Percentiles rank a stretch among this genome's conserved stretches.
These are phyloP conservation scores for Malthinus seriepunctatus DNA, from an alignment of 2,888 invertebrate genomes.

Conservation along the genomic window DNA sequence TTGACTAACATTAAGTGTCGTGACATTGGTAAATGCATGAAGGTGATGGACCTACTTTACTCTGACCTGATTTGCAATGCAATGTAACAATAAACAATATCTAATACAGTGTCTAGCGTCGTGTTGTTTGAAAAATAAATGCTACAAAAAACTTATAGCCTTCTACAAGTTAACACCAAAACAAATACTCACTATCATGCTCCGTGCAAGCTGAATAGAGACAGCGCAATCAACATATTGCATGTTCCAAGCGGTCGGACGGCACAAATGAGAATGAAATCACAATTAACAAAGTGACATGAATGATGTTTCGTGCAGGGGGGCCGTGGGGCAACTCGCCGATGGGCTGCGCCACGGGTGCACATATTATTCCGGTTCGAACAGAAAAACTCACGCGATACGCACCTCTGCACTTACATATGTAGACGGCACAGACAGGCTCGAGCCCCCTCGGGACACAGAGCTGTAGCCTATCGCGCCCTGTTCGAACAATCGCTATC, in stretches of 20 bases:
- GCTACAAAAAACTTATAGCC: conserved; percentile 7
- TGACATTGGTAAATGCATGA: conserved; percentile 20
- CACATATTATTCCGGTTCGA: conserved; percentile 38
- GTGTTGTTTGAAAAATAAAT: conserved; percentile 14
- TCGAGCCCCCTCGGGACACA: conserved; percentile 68
- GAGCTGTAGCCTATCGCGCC: conserved; percentile 56
- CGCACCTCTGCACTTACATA: conserved; percentile 57
- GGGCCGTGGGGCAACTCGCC: conserved; percentile 33
- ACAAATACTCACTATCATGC: conserved; percentile 84
- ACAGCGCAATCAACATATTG: conserved; percentile 64
- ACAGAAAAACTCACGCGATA: conserved; percentile 36
- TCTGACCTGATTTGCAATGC: conserved; percentile 20
- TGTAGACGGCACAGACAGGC: conserved; percentile 81
- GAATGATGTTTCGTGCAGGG: conserved; percentile 38
- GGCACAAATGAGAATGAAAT: conserved; percentile 52
- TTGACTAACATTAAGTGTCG: conserved; percentile 12
- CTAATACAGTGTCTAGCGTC: conserved; percentile 21
- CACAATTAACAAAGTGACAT: conserved; percentile 45
- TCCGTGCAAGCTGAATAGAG: conserved; percentile 83
- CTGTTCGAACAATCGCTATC: conserved; percentile 63
- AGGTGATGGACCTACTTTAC: conserved; percentile 23
- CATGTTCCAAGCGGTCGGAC: conserved; percentile 52
- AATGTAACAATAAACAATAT: conserved; percentile 16
- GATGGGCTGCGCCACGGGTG: conserved; percentile 36
- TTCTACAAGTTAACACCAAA: conserved; percentile 17